phyloP scores from a whole-genome alignment of 2,113 vertebrate genomes.

The Antechinus stuartii region DNA sequence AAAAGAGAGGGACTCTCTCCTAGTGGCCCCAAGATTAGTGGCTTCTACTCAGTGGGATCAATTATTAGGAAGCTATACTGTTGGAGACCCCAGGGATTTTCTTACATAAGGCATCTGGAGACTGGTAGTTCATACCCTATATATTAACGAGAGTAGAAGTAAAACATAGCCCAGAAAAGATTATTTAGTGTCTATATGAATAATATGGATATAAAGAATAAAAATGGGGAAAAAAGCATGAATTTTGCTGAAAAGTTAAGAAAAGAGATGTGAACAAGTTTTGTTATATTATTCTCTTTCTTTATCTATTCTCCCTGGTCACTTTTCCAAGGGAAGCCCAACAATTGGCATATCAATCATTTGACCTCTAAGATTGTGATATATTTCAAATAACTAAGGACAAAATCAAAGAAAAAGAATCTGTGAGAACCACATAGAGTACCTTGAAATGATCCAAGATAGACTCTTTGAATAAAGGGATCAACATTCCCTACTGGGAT shows the following conservation, averaged over 20 bases:
- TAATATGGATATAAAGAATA: not conserved
- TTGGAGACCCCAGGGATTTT: slow-evolving; percentile 31
- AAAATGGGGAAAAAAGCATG: not conserved
- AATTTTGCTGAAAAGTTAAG: slow-evolving; percentile 7
- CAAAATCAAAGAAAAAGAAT: not conserved
- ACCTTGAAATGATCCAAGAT: not conserved
- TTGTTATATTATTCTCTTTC: not conserved
- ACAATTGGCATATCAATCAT: not conserved
- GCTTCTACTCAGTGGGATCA: not conserved
- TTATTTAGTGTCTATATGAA: not conserved
- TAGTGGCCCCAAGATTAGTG: not conserved
- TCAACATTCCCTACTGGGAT: not conserved
- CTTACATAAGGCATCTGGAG: not conserved
- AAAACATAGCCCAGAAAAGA: not conserved
- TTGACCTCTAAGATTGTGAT: not conserved
- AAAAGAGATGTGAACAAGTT: not conserved
- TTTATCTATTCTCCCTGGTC: not conserved
- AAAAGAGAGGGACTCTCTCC: not conserved
- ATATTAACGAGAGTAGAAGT: slow-evolving; percentile 29
- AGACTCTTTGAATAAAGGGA: not conserved
- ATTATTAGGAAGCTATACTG: not conserved
- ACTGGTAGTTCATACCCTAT: slow-evolving; percentile 14
- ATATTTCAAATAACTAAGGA: slow-evolving; percentile 36
- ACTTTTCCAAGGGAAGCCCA: not conserved
- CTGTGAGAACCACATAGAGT: not conserved